Evolutionary conservation across 2,888 invertebrate genomes (phyloP).

Genomic region (Lepidonotus clava): DNA sequence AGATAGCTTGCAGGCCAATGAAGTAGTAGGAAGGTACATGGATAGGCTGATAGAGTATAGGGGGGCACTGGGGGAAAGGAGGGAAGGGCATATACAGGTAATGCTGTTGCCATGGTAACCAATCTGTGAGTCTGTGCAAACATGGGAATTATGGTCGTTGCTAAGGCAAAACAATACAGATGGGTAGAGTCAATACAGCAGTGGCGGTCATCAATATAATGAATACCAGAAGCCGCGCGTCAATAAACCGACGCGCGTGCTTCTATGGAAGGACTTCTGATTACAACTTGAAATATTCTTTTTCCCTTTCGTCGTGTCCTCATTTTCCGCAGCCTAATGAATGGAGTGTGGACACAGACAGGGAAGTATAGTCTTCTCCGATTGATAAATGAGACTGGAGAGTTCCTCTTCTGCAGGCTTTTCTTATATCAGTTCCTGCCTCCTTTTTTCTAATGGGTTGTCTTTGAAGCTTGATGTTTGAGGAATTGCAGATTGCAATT

Average conservation of each 20-base stretch:
- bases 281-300: not conserved
- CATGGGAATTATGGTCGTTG: not conserved
- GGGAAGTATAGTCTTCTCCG: not conserved
- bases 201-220: not conserved
- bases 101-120: slow-evolving; percentile 12
- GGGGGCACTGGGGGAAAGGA: too few species aligned
- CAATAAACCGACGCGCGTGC: not conserved
- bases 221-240: not conserved
- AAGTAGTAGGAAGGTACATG: too few species aligned
- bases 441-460: slow-evolving; percentile 4
- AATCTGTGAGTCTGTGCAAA: slow-evolving; percentile 1
- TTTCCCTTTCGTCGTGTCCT: not conserved
- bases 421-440: not conserved
- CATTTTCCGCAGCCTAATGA: not conserved
- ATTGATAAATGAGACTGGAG: not conserved
- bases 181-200: not conserved
- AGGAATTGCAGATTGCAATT: too few species aligned
- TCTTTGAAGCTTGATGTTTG: too few species aligned
- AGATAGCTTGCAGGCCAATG: too few species aligned
- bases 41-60: too few species aligned
- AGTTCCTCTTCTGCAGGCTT: not conserved
- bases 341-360: not conserved
- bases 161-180: slow-evolving; percentile 19
- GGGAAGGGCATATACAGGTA: too few species aligned
- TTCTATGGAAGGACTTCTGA: not conserved